Evolutionary conservation across 2,888 invertebrate genomes (phyloP), one percentile per base, ranked within the genome.

Genomic region (Zhuqinia jingwanae): DNA sequence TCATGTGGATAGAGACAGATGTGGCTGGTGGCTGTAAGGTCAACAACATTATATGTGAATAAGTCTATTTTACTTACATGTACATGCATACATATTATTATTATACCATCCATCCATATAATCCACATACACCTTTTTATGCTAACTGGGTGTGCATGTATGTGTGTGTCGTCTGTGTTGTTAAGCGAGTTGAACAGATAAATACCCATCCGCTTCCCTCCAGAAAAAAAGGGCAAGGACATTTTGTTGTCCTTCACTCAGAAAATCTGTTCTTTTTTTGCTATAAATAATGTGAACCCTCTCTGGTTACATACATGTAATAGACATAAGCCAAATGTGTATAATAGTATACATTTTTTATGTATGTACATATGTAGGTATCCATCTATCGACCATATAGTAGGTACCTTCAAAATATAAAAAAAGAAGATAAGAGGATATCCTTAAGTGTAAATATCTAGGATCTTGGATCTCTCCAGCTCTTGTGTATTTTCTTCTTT

Each of bases 1-100:
- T 85, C 85, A 85, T 85, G 79, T 75, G 78, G 85, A 85, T 85
- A 85, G 78, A 85, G 85, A 85, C 85, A 85, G 85, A 85, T 85
- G 85, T 85, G 85, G 70, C 85, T 79, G 85, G 79, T 79, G 79
- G 79, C 60, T 85, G 85, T 60, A 85, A 78, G 85, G 85, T 85
- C 85, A 85, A 85, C 85, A 85, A 85, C 85, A 80, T 79, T 85
- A 85, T 85, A 85, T 45, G 47, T 27, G 78, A 85, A 73, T 58
- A 36, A 36, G 36, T 36, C 36, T 36, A 36, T 36, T 36, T 36
- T 36, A 36, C 8, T 36, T 36, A 36, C 36, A 36, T 36, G 36
- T 36, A 36, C 36, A 36, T 8, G 8, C 36, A 36, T 36, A n/a
- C n/a, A n/a, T n/a, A n/a, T n/a, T n/a, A n/a, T n/a, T n/a, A n/a